phyloP scores from a whole-genome alignment of 2,113 vertebrate species.

The Pelmatolapia mariae region DNA sequence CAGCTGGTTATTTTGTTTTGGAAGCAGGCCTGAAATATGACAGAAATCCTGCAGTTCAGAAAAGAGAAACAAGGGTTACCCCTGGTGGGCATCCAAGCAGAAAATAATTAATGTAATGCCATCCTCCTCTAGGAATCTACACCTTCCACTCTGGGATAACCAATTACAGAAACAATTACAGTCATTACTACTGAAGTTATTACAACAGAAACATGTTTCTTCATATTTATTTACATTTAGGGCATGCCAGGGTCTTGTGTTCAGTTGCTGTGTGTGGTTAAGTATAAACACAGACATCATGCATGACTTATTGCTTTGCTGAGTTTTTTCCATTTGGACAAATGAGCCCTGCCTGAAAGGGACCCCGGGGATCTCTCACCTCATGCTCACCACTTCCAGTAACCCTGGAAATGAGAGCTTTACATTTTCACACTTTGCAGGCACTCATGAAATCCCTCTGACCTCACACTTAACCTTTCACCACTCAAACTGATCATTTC shows the following conservation, averaged over 20 bases:
- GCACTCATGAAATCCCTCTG: conserved; percentile 15
- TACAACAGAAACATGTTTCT: not conserved
- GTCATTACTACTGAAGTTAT: conserved; percentile 13
- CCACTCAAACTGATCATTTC: conserved; percentile 15
- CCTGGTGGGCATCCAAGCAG: not conserved
- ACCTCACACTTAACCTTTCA: conserved; percentile 13
- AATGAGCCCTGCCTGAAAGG: conserved; percentile 3
- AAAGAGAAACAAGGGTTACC: not conserved
- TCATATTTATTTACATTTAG: conserved; percentile 13
- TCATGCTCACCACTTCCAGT: conserved; percentile 7
- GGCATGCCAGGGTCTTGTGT: not conserved
- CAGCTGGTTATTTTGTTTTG: not conserved
- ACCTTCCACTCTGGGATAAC: not conserved
- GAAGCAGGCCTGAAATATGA: not conserved
- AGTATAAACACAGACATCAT: conserved; percentile 20
- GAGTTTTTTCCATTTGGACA: conserved; percentile 27
- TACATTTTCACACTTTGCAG: not conserved
- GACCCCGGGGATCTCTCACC: conserved; percentile 15
- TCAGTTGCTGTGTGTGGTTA: conserved; percentile 10
- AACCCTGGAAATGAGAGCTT: not conserved
- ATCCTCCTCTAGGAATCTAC: not conserved
- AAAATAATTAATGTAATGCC: not conserved
- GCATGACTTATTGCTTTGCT: conserved; percentile 35
- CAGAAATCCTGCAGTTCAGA: not conserved
- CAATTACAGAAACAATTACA: conserved; percentile 2